Evolutionary conservation across 2,113 vertebrate species (phyloP).

Genomic region (Galeopterus variegatus): DNA sequence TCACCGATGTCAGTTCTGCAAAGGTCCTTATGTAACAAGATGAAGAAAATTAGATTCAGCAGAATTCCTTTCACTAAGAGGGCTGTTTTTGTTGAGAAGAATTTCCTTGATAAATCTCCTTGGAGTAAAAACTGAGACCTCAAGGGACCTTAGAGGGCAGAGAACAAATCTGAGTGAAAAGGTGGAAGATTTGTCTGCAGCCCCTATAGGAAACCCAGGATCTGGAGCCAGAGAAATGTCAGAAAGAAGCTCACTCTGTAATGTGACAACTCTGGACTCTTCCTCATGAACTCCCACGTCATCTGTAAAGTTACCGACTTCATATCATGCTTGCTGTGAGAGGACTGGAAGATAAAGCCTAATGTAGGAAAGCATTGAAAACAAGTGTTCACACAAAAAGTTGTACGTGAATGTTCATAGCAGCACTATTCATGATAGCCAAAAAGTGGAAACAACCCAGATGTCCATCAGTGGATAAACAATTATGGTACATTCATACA

Average conservation of each 20-base stretch:
- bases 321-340: background rate
- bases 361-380: background rate
- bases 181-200: background rate
- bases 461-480: background rate
- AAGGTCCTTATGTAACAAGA: constrained; percentile 42
- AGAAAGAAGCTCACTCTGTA: background rate
- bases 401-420: background rate
- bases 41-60: constrained; percentile 28
- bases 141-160: constrained; percentile 52
- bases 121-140: background rate
- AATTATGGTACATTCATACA: background rate
- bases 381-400: constrained; percentile 6
- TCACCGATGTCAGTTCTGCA: background rate
- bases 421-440: background rate
- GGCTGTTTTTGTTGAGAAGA: constrained; percentile 60
- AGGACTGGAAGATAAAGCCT: background rate
- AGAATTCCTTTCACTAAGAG: constrained; percentile 46
- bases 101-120: constrained; percentile 57
- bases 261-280: background rate
- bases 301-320: background rate
- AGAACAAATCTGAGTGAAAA: constrained; percentile 51
- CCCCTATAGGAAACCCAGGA: background rate
- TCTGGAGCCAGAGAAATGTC: background rate
- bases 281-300: background rate
- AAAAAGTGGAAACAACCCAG: constrained; percentile 28